These are phyloP conservation scores for Enteromius argenteus DNA, from an alignment of 2,797 vertebrate genomes.

Conservation along the genomic window DNA sequence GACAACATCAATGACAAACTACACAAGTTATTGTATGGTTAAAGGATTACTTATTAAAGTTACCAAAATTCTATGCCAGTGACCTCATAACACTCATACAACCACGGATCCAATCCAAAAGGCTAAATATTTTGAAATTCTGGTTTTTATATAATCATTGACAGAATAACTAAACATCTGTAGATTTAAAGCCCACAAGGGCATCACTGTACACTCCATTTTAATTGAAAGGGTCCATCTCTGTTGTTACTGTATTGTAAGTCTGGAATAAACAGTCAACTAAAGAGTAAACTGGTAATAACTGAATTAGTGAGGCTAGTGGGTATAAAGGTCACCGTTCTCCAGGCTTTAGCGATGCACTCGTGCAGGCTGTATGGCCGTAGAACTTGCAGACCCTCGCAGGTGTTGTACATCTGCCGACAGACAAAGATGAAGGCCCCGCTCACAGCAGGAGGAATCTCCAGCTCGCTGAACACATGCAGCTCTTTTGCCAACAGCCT, in stretches of 20 bases:
- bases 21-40: background rate
- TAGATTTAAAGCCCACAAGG: background rate
- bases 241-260: background rate
- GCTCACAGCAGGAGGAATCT: conserved; percentile 78
- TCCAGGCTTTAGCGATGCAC: conserved; percentile 86
- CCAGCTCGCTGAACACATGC: conserved; percentile 72
- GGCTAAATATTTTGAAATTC: background rate
- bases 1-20: background rate
- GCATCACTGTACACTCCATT: background rate
- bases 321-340: conserved; percentile 80
- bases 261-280: background rate
- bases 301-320: background rate
- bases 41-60: background rate
- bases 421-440: conserved; percentile 93
- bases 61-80: background rate
- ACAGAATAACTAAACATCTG: background rate
- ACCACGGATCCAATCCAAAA: background rate
- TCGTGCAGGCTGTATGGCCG: conserved; percentile 85
- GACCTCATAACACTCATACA: background rate
- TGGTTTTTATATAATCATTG: background rate
- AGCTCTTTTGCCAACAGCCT: conserved; percentile 85
- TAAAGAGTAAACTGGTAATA: background rate
- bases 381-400: conserved; percentile 88
- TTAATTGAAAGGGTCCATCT: background rate
- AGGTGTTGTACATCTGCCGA: conserved; percentile 91